These are phyloP conservation scores for Muscicapa comitata DNA, from an alignment of 2,797 vertebrate genomes.

Conservation along the genomic window DNA sequence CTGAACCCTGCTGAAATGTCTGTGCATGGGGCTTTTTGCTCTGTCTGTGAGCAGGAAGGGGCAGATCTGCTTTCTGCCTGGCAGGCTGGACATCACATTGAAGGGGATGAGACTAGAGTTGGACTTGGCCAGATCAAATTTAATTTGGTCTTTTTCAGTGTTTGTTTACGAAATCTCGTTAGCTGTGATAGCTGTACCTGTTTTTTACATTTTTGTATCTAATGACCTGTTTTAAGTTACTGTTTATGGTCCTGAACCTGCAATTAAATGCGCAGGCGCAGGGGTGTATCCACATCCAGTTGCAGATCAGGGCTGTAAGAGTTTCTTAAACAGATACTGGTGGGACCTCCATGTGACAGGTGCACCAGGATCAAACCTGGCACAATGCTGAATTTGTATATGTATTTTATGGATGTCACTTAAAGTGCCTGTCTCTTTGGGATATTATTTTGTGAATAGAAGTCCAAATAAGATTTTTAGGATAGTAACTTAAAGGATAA, in stretches of 20 bases:
- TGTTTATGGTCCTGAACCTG: conserved; percentile 19
- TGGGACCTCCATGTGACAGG: conserved; percentile 22
- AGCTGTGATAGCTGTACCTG: conserved; percentile 28
- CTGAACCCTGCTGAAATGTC: background rate
- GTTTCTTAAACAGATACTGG: conserved; percentile 27
- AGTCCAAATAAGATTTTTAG: conserved; percentile 69
- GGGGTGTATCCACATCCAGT: background rate
- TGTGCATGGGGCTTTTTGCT: background rate
- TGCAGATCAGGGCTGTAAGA: conserved; percentile 21
- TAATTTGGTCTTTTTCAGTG: conserved; percentile 58
- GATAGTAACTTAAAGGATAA: conserved; percentile 68
- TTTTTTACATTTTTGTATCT: conserved; percentile 33
- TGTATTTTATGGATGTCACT: conserved; percentile 49
- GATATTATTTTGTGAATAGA: conserved; percentile 51
- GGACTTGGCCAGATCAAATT: background rate
- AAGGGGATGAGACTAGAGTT: background rate
- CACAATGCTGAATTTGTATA: background rate
- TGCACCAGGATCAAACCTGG: conserved; percentile 20
- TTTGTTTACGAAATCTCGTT: conserved; percentile 70
- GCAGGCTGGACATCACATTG: background rate
- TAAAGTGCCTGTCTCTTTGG: conserved; percentile 47
- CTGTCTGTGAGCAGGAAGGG: background rate
- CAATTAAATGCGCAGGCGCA: conserved; percentile 34
- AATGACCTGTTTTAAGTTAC: conserved; percentile 9
- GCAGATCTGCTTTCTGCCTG: background rate